phyloP scores from a whole-genome alignment of 2,113 vertebrate genomes.

The Nicator chloris region DNA sequence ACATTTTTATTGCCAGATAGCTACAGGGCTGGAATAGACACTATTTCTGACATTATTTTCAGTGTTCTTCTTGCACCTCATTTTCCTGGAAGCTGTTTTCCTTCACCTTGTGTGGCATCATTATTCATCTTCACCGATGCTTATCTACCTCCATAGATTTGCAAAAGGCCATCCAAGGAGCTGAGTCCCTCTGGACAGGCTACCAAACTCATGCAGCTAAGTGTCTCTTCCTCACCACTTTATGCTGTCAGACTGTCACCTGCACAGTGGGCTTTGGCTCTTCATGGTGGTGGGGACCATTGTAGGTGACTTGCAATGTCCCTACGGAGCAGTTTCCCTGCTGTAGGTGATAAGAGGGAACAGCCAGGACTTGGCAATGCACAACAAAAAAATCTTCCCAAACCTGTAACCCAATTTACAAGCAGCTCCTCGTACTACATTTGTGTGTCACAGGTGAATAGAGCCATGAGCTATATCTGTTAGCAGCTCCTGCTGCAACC shows the following conservation, averaged over 20 bases:
- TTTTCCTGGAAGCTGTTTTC: conserved; percentile 23
- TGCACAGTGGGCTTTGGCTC: background rate
- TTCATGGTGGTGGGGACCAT: background rate
- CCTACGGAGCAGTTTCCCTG: background rate
- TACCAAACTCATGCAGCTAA: background rate
- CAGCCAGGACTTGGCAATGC: conserved; percentile 33
- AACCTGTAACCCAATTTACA: conserved; percentile 32
- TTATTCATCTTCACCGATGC: background rate
- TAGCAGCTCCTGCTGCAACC: conserved; percentile 40
- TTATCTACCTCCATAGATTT: conserved; percentile 12
- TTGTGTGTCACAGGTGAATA: conserved; percentile 24
- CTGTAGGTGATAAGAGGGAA: conserved; percentile 7
- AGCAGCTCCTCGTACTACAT: background rate
- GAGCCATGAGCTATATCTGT: conserved; percentile 63
- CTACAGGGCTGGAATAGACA: conserved; percentile 45
- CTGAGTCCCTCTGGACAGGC: background rate
- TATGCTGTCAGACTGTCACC: background rate
- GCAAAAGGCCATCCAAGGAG: background rate
- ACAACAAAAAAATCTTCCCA: conserved; percentile 19
- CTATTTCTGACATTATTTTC: conserved; percentile 27
- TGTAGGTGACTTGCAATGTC: background rate
- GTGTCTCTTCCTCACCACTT: background rate
- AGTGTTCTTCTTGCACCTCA: conserved; percentile 9
- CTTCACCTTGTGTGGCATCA: conserved; percentile 28
- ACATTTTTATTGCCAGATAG: conserved; percentile 39